A percentile compares a stretch with the other conserved stretches of the same genome.
phyloP scores from a whole-genome alignment of 2,888 invertebrate species.

The Drosophila mettleri region DNA sequence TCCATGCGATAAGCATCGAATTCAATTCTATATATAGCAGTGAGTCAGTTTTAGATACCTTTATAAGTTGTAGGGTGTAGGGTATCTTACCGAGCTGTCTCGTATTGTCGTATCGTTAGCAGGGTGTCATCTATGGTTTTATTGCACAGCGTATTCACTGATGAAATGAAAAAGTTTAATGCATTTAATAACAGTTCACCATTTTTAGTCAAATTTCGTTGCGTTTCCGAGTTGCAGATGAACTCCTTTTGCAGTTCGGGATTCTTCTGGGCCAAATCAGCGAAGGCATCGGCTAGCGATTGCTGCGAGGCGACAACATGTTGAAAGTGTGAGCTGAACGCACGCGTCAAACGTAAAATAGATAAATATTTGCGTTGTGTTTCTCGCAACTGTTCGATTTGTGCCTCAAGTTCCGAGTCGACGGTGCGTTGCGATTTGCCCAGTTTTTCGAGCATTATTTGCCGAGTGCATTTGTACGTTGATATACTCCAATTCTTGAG shows the following conservation, averaged over 20 bases:
- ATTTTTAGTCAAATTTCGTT: slow-evolving; percentile 95
- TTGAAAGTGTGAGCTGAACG: slow-evolving; percentile 94
- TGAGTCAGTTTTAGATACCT: not conserved
- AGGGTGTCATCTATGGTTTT: slow-evolving; percentile 98
- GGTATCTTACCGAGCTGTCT: slow-evolving; percentile 86
- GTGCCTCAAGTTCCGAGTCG: slow-evolving; percentile 96
- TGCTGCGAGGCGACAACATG: slow-evolving; percentile 95
- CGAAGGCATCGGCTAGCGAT: slow-evolving; percentile 96
- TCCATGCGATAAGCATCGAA: slow-evolving; percentile 99
- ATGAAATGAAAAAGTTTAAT: slow-evolving; percentile 97
- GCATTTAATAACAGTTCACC: slow-evolving; percentile 96
- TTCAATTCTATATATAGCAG: slow-evolving; percentile 89
- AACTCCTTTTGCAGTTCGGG: slow-evolving; percentile 98
- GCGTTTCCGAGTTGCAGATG: slow-evolving; percentile 97
- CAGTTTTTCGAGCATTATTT: slow-evolving; percentile 97
- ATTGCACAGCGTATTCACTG: slow-evolving; percentile 97
- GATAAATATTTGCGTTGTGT: slow-evolving; percentile 96
- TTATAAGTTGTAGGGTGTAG: not conserved
- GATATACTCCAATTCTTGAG: slow-evolving; percentile 99
- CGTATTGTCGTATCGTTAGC: slow-evolving; percentile 88
- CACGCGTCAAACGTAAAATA: slow-evolving; percentile 93
- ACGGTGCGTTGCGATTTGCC: slow-evolving; percentile 97
- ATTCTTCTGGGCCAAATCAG: slow-evolving; percentile 97
- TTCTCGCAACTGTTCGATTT: slow-evolving; percentile 96
- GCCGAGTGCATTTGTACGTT: slow-evolving; percentile 98